phyloP scores from a whole-genome alignment of 2,797 vertebrate genomes.

The Ptychadena robeensis region DNA sequence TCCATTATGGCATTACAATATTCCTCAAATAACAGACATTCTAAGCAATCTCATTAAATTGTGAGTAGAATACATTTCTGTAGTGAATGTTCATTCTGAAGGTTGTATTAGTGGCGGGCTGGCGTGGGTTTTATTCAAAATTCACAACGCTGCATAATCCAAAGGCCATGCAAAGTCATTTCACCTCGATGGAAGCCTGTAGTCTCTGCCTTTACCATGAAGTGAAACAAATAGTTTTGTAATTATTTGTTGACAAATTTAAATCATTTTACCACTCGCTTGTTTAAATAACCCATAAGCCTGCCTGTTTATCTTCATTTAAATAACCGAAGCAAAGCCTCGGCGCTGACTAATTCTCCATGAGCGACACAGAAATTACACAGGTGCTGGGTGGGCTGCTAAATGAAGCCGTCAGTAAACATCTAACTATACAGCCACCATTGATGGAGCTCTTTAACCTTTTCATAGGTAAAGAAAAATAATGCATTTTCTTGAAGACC shows the following conservation, averaged over 20 bases:
- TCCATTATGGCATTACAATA: too few species aligned
- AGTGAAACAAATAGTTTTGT: conserved; percentile 14
- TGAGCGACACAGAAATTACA: conserved; percentile 15
- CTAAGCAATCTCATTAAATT: too few species aligned
- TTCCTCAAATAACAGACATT: too few species aligned
- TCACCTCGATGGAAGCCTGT: neutral
- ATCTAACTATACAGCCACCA: neutral
- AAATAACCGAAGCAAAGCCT: conserved; percentile 1
- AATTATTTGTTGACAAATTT: conserved; percentile 28
- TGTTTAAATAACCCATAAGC: conserved; percentile 9
- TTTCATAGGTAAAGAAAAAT: neutral
- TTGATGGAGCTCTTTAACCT: neutral
- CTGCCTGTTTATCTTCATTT: conserved; percentile 23
- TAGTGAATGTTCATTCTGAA: too few species aligned
- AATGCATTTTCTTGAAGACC: too few species aligned
- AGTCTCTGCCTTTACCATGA: neutral
- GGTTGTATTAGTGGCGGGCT: too few species aligned
- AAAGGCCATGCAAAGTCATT: neutral
- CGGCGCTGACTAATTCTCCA: conserved; percentile 11
- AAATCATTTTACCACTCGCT: conserved; percentile 11
- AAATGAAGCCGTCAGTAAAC: conserved; percentile 3
- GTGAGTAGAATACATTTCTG: too few species aligned
- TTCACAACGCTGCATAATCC: neutral
- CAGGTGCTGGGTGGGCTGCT: neutral
- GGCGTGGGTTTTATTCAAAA: neutral